These are phyloP conservation scores for Coptotermes formosanus DNA, from an alignment of 1,140 invertebrate species.

Conservation along the genomic window DNA sequence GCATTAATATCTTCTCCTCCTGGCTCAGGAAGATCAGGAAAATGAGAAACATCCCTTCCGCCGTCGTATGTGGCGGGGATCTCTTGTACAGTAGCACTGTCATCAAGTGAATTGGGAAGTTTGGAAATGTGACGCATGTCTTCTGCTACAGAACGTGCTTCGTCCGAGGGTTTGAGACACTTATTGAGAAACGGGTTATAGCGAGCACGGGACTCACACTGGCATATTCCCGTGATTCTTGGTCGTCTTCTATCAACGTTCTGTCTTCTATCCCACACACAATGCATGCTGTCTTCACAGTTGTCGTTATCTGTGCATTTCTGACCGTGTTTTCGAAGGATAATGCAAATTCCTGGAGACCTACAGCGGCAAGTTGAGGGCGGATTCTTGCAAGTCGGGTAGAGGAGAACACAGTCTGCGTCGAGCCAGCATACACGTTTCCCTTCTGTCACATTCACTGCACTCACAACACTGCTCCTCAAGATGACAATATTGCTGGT, in stretches of 20 bases:
- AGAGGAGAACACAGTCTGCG: neutral
- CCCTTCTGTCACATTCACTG: neutral
- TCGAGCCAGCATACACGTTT: neutral
- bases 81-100: neutral
- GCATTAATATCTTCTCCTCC: slow-evolving; percentile 31
- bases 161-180: neutral
- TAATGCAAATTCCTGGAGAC: neutral
- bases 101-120: neutral
- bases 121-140: no score
- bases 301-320: neutral
- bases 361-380: neutral
- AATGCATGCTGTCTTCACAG: neutral
- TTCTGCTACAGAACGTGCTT: neutral
- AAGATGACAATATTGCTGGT: neutral
- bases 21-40: slow-evolving; percentile 36
- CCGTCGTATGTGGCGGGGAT: neutral
- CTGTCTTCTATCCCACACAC: neutral
- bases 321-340: neutral
- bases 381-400: neutral
- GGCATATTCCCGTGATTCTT: neutral
- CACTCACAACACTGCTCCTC: neutral
- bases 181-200: neutral
- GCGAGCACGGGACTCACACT: neutral
- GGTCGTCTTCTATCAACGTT: neutral
- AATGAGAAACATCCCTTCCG: slow-evolving; percentile 36